These are phyloP conservation scores for Cyprinella venusta DNA, from an alignment of 2,797 vertebrate species.

Conservation along the genomic window DNA sequence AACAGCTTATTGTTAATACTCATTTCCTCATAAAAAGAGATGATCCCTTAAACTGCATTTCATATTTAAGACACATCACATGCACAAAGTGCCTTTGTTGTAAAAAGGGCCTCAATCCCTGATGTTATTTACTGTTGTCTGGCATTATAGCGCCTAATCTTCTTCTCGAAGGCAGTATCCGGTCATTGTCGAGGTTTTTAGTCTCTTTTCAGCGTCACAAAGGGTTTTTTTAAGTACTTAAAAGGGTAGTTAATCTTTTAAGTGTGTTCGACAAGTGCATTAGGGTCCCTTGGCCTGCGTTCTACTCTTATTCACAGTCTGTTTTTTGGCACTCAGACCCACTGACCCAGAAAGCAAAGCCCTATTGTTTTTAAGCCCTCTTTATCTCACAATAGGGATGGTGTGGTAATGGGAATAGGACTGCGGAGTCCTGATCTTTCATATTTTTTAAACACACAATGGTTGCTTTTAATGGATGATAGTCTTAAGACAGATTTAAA, in stretches of 20 bases:
- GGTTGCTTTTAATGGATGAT: constrained; percentile 29
- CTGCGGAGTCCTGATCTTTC: constrained; percentile 26
- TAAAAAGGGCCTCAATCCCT: constrained; percentile 45
- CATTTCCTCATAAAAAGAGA: constrained; percentile 54
- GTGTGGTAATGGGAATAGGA: neutral
- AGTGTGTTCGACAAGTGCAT: constrained; percentile 63
- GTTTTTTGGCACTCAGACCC: constrained; percentile 47
- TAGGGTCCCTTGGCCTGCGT: constrained; percentile 42
- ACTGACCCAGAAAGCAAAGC: constrained; percentile 55
- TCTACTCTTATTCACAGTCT: constrained; percentile 22
- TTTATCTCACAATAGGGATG: constrained; percentile 40
- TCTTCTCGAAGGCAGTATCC: constrained; percentile 54
- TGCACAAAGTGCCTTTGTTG: constrained; percentile 56
- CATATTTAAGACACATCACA: constrained; percentile 49
- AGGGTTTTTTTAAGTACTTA: constrained; percentile 63
- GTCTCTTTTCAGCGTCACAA: constrained; percentile 52
- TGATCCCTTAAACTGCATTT: constrained; percentile 59
- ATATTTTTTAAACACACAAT: constrained; percentile 27
- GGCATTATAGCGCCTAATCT: constrained; percentile 60
- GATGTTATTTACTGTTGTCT: constrained; percentile 63
- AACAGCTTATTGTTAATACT: constrained; percentile 57
- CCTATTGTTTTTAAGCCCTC: constrained; percentile 55
- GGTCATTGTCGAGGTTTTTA: constrained; percentile 61
- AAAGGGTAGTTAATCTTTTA: constrained; percentile 66
- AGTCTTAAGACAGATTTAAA: constrained; percentile 25